Evolutionary conservation across 1,140 invertebrate genomes (phyloP).

Genomic region (Caenorhabditis remanei): DNA sequence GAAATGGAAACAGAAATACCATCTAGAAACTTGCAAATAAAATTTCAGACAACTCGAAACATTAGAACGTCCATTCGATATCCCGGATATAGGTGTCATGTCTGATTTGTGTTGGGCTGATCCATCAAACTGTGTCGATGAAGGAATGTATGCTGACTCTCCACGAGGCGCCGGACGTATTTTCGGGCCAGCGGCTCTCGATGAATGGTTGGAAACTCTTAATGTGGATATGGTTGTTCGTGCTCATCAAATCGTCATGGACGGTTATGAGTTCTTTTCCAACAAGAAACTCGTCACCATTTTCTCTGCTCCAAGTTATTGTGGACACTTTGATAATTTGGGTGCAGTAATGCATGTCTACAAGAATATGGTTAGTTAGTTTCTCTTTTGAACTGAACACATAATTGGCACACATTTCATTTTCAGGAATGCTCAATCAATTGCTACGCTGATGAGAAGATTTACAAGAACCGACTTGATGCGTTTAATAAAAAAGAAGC

Average conservation of each 20-base stretch:
- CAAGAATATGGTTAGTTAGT: constrained; percentile 88
- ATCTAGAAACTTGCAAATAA: not conserved
- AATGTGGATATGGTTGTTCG: constrained; percentile 69
- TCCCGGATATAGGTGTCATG: constrained; percentile 69
- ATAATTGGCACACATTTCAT: not conserved
- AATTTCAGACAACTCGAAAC: constrained; percentile 62
- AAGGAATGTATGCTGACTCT: constrained; percentile 85
- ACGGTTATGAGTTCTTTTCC: constrained; percentile 82
- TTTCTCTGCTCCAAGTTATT: constrained; percentile 72
- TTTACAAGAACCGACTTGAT: too few species aligned
- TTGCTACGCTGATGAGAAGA: too few species aligned
- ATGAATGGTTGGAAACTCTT: constrained; percentile 62
- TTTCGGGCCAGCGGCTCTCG: constrained; percentile 68
- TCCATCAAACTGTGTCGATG: constrained; percentile 84
- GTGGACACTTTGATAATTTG: constrained; percentile 72
- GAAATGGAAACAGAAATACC: too few species aligned
- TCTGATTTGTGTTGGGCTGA: constrained; percentile 81
- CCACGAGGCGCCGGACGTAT: constrained; percentile 79
- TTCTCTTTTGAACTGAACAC: not conserved
- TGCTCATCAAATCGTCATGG: constrained; percentile 80
- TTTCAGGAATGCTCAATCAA: constrained; percentile 15
- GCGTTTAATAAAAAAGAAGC: too few species aligned
- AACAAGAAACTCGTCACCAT: constrained; percentile 68
- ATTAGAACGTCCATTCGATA: constrained; percentile 70
- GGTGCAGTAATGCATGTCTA: constrained; percentile 69